Evolutionary conservation across 2,797 vertebrate species (phyloP).

Genomic region (Amphiprion clarkii): DNA sequence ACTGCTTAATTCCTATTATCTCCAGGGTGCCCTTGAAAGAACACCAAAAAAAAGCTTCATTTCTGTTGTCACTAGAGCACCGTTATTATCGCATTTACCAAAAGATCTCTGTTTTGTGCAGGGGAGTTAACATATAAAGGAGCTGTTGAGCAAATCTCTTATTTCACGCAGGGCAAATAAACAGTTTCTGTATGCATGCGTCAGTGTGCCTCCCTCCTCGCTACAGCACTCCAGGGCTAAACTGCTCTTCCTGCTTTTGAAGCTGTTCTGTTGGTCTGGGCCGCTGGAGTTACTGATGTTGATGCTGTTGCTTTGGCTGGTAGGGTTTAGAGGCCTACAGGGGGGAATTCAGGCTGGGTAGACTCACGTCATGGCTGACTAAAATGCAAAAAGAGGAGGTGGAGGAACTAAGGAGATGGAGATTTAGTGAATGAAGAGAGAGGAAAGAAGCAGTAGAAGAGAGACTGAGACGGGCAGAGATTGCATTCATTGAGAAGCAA

Average conservation of each 20-base stretch:
- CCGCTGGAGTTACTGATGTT: slow-evolving; percentile 61
- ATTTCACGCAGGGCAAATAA: slow-evolving; percentile 60
- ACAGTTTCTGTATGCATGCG: slow-evolving; percentile 68
- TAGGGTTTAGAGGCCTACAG: slow-evolving; percentile 58
- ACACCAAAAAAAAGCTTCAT: background rate
- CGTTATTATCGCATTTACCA: slow-evolving; percentile 23
- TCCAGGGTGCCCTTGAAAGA: background rate
- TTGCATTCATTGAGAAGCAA: slow-evolving; percentile 50
- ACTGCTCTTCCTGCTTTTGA: slow-evolving; percentile 77
- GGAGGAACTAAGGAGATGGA: slow-evolving; percentile 36
- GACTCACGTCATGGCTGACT: slow-evolving; percentile 68
- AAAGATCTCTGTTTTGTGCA: slow-evolving; percentile 18
- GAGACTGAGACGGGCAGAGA: slow-evolving; percentile 16
- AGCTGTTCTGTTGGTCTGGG: slow-evolving; percentile 69
- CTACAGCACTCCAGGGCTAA: slow-evolving; percentile 69
- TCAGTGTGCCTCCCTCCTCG: slow-evolving; percentile 60
- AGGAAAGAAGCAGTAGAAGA: slow-evolving; percentile 32
- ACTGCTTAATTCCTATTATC: background rate
- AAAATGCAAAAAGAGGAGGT: slow-evolving; percentile 44
- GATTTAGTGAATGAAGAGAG: slow-evolving; percentile 64
- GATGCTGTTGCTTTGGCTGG: slow-evolving; percentile 65
- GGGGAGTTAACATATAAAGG: slow-evolving; percentile 39
- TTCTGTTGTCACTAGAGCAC: slow-evolving; percentile 4
- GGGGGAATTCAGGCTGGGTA: slow-evolving; percentile 68
- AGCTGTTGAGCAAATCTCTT: slow-evolving; percentile 55